Base-by-base conservation (phyloP, 1,140 invertebrate genomes). In the Conus betulinus region DNA sequence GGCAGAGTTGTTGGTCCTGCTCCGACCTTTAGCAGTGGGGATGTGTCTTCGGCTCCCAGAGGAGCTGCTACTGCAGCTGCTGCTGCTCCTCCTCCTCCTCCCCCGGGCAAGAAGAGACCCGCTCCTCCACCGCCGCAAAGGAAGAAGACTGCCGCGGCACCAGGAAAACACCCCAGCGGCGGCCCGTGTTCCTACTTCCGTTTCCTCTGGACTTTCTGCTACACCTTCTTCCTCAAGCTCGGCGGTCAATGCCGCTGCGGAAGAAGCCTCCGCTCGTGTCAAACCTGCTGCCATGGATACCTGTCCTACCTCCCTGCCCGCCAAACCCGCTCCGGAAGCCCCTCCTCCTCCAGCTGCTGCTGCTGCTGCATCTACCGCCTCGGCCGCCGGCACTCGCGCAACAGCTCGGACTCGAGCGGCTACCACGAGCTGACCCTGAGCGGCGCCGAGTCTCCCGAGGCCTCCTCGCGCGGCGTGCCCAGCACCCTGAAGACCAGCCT, bases 351-450 rank as follows among this genome's bases (percentile, higher is more conserved):
- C 67, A 13, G 23, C 67, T 20, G 23, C 67, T 23, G 60, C 76
- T 17, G 63, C 63, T 20, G 52, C 71, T 20, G 82, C 79, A 39
- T 25, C 39, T 7, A 27, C 83, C 15, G 67, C 13, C 52, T 76
- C n/a, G 85, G 76, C 84, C 91, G 93, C 87, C 89, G 91, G 92
- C 97, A 97, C 95, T 97, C 97, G 10, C 95, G 97, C 86, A 97
- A 97, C 91, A 97, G 97, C 94, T 97, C 97, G 90, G 97, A 97
- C 93, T 97, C 97, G 90, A 97, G 97, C 86, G 97, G 97, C 2
- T 97, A 97, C 93, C 97, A 97, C 93, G 97, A 97, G 92, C 96
- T 97, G 13, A 97, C 97, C 6, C 96, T 97, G 13, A 95, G 97
- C 83, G 97, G 97, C 90, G 96, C 91, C n/a, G 93, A 94, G 78